phyloP scores from a whole-genome alignment of 1,140 invertebrate species.

The Scaptomyza pallida region DNA sequence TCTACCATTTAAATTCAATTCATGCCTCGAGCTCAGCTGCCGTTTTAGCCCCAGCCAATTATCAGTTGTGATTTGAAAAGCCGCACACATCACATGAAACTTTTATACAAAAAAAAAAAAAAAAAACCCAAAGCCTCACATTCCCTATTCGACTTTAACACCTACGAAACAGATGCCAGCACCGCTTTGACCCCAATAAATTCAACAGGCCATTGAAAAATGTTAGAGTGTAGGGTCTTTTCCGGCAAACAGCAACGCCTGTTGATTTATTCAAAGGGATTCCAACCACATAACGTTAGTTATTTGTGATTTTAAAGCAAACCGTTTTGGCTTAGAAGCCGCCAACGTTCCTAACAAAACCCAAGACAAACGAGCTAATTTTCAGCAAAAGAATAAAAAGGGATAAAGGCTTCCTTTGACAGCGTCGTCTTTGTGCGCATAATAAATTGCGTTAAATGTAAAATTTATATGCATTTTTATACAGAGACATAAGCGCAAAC shows the following conservation, averaged over 20 bases:
- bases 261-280: slow-evolving; percentile 72
- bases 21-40: slow-evolving; percentile 55
- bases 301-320: slow-evolving; percentile 49
- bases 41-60: slow-evolving; percentile 53
- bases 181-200: slow-evolving; percentile 64
- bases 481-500: slow-evolving; percentile 66
- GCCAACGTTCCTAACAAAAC: slow-evolving; percentile 43
- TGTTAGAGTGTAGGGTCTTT: background rate
- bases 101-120: too few relatives aligned
- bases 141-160: slow-evolving; percentile 18
- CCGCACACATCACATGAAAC: slow-evolving; percentile 34
- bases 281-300: slow-evolving; percentile 35
- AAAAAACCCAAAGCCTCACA: slow-evolving; percentile 11
- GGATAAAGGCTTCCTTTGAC: slow-evolving; percentile 42
- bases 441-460: slow-evolving; percentile 70
- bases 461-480: slow-evolving; percentile 80
- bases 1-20: slow-evolving; percentile 63
- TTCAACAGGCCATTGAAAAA: slow-evolving; percentile 39
- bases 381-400: slow-evolving; percentile 43
- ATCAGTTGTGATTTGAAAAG: slow-evolving; percentile 69
- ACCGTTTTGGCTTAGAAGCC: slow-evolving; percentile 1
- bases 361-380: slow-evolving; percentile 79
- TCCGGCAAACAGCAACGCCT: slow-evolving; percentile 45
- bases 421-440: slow-evolving; percentile 42
- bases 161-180: slow-evolving; percentile 12